A percentile compares a stretch with the other conserved stretches of the same genome.
phyloP scores from a whole-genome alignment of 2,888 invertebrate genomes.

The Trissonchulus sp. region DNA sequence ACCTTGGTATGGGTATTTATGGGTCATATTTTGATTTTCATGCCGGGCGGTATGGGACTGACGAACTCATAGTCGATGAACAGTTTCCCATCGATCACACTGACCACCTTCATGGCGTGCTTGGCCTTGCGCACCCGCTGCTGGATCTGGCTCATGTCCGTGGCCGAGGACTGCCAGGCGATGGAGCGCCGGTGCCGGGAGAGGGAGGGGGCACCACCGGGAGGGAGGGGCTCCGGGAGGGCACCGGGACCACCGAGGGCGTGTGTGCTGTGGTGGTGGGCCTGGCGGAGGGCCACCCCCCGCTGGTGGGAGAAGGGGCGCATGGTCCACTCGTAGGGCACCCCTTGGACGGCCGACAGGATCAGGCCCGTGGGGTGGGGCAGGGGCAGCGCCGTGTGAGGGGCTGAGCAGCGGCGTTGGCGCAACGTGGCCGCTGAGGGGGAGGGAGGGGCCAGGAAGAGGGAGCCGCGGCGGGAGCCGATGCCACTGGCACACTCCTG shows the following conservation, averaged over 20 bases:
- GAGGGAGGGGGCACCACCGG: neutral
- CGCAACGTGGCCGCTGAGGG: neutral
- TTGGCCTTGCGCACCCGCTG: neutral
- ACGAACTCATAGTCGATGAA: slow-evolving; percentile 9
- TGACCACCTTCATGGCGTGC: neutral
- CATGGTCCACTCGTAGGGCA: neutral
- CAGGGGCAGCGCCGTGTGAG: neutral
- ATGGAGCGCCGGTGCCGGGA: neutral
- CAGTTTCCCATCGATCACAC: slow-evolving; percentile 12
- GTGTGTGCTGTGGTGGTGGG: neutral
- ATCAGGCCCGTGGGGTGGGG: neutral
- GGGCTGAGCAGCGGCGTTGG: neutral
- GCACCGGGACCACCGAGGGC: neutral
- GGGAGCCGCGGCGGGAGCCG: too few species aligned
- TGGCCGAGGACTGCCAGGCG: neutral
- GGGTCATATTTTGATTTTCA: slow-evolving; percentile 20
- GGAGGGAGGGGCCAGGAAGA: neutral
- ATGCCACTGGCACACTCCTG: too few species aligned
- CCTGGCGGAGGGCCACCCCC: neutral
- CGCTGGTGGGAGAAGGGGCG: neutral
- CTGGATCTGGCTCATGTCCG: neutral
- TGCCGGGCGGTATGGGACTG: neutral
- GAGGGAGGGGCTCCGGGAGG: neutral
- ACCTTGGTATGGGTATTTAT: neutral
- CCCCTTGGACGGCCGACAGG: neutral